Evolutionary conservation across 2,113 vertebrate genomes (phyloP).

Genomic region (Pionites leucogaster): DNA sequence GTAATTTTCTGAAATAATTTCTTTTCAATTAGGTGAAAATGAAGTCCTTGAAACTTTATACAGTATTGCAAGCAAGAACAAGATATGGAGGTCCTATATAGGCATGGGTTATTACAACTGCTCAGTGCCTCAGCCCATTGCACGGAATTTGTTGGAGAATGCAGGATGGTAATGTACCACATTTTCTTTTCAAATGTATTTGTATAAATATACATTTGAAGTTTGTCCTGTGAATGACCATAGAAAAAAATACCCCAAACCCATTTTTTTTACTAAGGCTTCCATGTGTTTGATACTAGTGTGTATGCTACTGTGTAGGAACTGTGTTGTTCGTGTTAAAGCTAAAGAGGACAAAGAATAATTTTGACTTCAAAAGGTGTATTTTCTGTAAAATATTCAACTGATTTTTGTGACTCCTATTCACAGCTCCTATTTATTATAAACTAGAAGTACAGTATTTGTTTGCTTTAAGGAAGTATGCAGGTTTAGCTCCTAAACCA

Average conservation of each 20-base stretch:
- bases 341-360: neutral
- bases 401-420: neutral
- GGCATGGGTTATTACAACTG: constrained; percentile 99
- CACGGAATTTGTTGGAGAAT: constrained; percentile 94
- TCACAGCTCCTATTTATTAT: neutral
- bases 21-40: constrained; percentile 87
- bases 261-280: neutral
- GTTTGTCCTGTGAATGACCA: neutral
- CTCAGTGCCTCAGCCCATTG: constrained; percentile 88
- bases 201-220: neutral
- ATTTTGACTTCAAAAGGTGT: neutral
- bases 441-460: neutral
- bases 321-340: neutral
- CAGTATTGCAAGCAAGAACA: constrained; percentile 90
- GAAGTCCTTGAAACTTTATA: constrained; percentile 88
- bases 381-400: neutral
- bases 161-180: constrained; percentile 90
- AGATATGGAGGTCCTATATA: constrained; percentile 95
- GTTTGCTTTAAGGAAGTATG: neutral
- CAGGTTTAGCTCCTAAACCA: neutral
- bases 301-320: neutral
- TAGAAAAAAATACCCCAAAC: neutral
- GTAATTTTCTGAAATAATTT: constrained; percentile 11
- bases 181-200: neutral
- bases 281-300: neutral